These are phyloP conservation scores for Mionectes macconnelli DNA, from an alignment of 2,113 vertebrate species.

Conservation along the genomic window DNA sequence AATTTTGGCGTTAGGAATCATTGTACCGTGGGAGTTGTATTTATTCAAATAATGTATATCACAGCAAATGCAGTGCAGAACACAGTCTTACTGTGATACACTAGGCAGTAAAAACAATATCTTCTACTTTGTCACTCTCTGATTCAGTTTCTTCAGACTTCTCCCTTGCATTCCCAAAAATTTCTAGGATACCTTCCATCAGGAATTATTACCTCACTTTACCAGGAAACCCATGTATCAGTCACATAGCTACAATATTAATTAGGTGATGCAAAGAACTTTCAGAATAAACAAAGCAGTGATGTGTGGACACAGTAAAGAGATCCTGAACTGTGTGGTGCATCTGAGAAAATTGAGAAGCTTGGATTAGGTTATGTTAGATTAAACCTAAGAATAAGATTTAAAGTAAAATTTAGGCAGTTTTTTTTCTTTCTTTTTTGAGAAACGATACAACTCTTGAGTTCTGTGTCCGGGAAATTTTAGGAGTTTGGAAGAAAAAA, in stretches of 20 bases:
- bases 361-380: background rate
- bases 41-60: background rate
- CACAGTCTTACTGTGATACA: background rate
- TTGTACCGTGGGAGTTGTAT: background rate
- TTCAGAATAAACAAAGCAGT: background rate
- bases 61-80: background rate
- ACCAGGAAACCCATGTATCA: background rate
- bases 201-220: background rate
- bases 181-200: background rate
- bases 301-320: background rate
- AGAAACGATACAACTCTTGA: background rate
- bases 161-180: background rate
- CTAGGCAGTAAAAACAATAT: background rate
- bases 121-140: background rate
- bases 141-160: background rate
- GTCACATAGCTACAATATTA: fast-evolving
- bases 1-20: background rate
- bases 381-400: background rate
- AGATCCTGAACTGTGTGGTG: background rate
- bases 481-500: background rate
- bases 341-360: background rate
- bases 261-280: background rate
- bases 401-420: background rate
- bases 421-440: background rate
- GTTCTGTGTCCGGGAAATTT: background rate